These are phyloP conservation scores for Dione juno DNA, from an alignment of 2,888 invertebrate species.

Conservation along the genomic window DNA sequence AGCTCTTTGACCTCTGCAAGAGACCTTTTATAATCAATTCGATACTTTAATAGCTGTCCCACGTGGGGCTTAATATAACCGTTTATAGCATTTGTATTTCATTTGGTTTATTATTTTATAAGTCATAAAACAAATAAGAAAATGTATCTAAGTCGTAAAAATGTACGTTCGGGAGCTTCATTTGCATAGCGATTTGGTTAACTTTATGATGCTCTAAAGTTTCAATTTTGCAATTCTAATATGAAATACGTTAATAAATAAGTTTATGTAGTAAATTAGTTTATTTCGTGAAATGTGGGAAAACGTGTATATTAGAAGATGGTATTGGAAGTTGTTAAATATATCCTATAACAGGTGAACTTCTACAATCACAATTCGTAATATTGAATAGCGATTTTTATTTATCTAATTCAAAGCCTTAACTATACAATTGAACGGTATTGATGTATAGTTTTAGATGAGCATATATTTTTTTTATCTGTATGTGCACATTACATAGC, in stretches of 20 bases:
- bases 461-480: too few species aligned
- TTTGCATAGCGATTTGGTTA: slow-evolving; percentile 32
- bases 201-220: slow-evolving; percentile 27
- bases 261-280: slow-evolving; percentile 5
- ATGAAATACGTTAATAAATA: slow-evolving; percentile 14
- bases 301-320: too few species aligned
- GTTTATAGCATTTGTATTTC: slow-evolving; percentile 11
- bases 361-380: too few species aligned
- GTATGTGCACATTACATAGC: too few species aligned
- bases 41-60: background rate
- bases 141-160: slow-evolving; percentile 24
- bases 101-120: slow-evolving; percentile 25
- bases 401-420: too few species aligned
- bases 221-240: slow-evolving; percentile 33
- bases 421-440: too few species aligned
- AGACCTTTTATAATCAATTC: background rate
- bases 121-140: slow-evolving; percentile 30
- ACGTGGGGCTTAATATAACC: background rate
- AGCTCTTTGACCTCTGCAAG: background rate
- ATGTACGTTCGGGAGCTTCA: slow-evolving; percentile 23
- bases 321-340: too few species aligned
- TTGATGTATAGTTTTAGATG: too few species aligned
- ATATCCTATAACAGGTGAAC: too few species aligned
- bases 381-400: too few species aligned
- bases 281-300: background rate